Evolutionary conservation across 1,140 invertebrate genomes (phyloP), one percentile per base, ranked within the genome.

Genomic region (Drosophila subpulchrella): DNA sequence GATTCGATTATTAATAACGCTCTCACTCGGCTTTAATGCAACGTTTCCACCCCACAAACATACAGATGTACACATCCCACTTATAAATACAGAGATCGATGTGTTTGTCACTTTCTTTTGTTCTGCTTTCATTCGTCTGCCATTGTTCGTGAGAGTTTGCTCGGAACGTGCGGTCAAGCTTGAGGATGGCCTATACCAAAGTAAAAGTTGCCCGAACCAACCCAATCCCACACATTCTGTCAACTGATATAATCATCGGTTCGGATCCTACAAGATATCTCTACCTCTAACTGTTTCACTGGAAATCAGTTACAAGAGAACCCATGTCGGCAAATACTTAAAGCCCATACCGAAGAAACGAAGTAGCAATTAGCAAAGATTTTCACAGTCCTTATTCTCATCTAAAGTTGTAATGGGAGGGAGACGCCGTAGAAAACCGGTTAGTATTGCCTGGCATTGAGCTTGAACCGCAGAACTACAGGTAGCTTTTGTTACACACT

Each of bases 101-200:
- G 34, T 60, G 27, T 60, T 46, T 77, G 73, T 77, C 66, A 86
- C 83, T 88, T 88, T 86, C 83, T 86, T 83, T 79, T 88, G 83
- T 88, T 86, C 78, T 88, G 62, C 48, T 58, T 78, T 66, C 46
- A 11, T 66, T 48, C 32, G 20, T 34, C 34, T 47, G 32, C 44
- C 38, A 76, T 79, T 71, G 61, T 76, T 72, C 61, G 73, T 53
- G 44, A 67, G 60, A 67, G 75, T 44, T 77, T 74, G 17, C 50
- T 70, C 30, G 51, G 67, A 70, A 73, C 78, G 78, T 62, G 66
- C 75, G 81, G 77, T 88, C 79, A 82, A 70, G 59, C 71, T 57
- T 65, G 47, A 39, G 38, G 46, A 53, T 59, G 38, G 44, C 32
- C 27, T 17, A 15, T n/a, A 15, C 24, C 63, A 34, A 48, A 70